Percentiles rank a stretch among this genome's conserved stretches.
These are phyloP conservation scores for Cheilosia vernalis DNA, from an alignment of 2,888 invertebrate genomes.

Conservation along the genomic window DNA sequence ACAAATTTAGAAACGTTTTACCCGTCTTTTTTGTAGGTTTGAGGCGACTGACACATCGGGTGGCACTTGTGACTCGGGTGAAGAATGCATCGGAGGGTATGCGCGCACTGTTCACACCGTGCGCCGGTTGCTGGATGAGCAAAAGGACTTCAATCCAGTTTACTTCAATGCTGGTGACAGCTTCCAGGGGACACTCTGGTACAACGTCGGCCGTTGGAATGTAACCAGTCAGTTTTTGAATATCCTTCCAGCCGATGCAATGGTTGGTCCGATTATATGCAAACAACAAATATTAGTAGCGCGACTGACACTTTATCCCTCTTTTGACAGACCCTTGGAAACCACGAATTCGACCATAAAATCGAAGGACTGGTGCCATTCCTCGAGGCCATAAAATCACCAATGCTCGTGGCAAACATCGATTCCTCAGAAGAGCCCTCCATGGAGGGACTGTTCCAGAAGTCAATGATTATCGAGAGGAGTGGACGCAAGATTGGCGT, in stretches of 20 bases:
- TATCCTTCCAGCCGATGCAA: slow-evolving; percentile 89
- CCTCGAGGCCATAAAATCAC: slow-evolving; percentile 86
- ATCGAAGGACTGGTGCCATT: slow-evolving; percentile 89
- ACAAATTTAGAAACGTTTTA: neutral
- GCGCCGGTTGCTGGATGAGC: slow-evolving; percentile 82
- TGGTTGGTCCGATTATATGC: slow-evolving; percentile 83
- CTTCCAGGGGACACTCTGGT: slow-evolving; percentile 94
- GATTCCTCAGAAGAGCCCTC: slow-evolving; percentile 88
- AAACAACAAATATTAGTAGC: neutral
- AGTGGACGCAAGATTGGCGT: slow-evolving; percentile 89
- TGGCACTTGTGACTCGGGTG: slow-evolving; percentile 85
- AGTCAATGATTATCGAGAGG: slow-evolving; percentile 87
- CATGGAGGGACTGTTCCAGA: slow-evolving; percentile 86
- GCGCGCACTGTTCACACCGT: slow-evolving; percentile 87
- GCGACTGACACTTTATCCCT: neutral
- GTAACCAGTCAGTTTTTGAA: slow-evolving; percentile 91
- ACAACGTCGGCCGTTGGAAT: slow-evolving; percentile 89
- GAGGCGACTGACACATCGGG: slow-evolving; percentile 86
- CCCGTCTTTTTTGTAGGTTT: slow-evolving; percentile 83
- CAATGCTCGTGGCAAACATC: slow-evolving; percentile 90
- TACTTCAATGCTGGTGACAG: slow-evolving; percentile 93
- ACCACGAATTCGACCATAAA: slow-evolving; percentile 93
- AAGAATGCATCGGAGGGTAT: slow-evolving; percentile 88
- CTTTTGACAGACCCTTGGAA: slow-evolving; percentile 88
- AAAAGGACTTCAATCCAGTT: slow-evolving; percentile 85